These are phyloP conservation scores for Acleris holmiana DNA, from an alignment of 2,888 invertebrate genomes.

Conservation along the genomic window DNA sequence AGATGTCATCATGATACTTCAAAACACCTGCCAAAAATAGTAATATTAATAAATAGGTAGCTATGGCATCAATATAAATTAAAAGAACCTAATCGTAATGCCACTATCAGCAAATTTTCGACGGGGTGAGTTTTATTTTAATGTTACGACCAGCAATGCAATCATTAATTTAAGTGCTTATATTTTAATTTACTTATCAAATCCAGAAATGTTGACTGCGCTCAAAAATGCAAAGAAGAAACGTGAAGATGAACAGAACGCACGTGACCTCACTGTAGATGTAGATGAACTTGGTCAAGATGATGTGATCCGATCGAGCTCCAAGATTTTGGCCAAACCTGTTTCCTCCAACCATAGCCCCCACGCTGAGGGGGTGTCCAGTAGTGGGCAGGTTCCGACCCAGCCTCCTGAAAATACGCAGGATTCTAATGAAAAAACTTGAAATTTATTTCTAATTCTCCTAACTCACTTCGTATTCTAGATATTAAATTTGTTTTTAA, in stretches of 20 bases:
- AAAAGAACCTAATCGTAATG: slow-evolving; percentile 48
- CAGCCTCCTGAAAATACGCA: not conserved
- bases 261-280: slow-evolving; percentile 20
- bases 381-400: not conserved
- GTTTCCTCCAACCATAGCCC: slow-evolving; percentile 8
- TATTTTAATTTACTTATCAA: not conserved
- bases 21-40: not conserved
- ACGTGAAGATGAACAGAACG: slow-evolving; percentile 47
- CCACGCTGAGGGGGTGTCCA: not conserved
- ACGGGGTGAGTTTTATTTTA: slow-evolving; percentile 55
- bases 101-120: slow-evolving; percentile 71
- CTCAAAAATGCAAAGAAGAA: slow-evolving; percentile 68
- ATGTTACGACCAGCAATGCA: not conserved
- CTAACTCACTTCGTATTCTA: not conserved
- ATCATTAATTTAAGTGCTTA: too few relatives aligned
- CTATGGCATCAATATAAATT: not conserved
- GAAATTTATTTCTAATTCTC: not conserved
- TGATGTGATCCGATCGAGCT: slow-evolving; percentile 4
- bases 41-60: too few relatives aligned
- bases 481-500: too few relatives aligned
- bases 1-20: slow-evolving; percentile 4
- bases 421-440: not conserved
- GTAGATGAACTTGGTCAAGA: not conserved
- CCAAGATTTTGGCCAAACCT: slow-evolving; percentile 27
- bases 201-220: slow-evolving; percentile 67